These are phyloP conservation scores for Philopedon plagiatum DNA, from an alignment of 2,888 invertebrate species.

Conservation along the genomic window DNA sequence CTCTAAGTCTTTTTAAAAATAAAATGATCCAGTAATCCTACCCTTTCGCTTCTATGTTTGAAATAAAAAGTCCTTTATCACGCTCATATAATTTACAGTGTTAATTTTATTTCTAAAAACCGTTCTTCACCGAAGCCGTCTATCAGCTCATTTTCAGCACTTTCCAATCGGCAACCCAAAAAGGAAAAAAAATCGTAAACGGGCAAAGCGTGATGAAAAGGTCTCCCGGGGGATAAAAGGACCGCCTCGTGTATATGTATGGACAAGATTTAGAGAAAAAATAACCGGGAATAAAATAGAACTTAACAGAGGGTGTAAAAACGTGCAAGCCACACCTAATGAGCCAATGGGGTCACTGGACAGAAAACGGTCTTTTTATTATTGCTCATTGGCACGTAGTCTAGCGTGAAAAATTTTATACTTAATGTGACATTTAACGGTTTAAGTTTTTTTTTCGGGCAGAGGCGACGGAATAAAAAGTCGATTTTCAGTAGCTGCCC, in stretches of 20 bases:
- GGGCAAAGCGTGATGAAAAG: conserved; percentile 13
- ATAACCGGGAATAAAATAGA: background rate
- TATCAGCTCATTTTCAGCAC: background rate
- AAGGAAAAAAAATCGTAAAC: background rate
- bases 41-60: no score
- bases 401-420: background rate
- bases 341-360: conserved; percentile 5
- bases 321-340: conserved; percentile 12
- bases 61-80: no score
- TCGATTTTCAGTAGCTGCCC: no score
- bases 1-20: no score
- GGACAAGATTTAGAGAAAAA: conserved; percentile 1
- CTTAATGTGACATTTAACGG: no score
- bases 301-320: conserved; percentile 4
- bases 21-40: no score
- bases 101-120: background rate
- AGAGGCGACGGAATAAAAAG: no score
- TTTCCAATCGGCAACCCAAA: conserved; percentile 5
- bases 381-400: conserved; percentile 1
- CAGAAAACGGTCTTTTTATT: background rate
- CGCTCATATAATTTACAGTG: no score
- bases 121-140: background rate
- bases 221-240: conserved; percentile 8
- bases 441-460: no score
- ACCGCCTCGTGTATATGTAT: background rate